Percentiles rank a stretch among this genome's conserved stretches.
phyloP scores from a whole-genome alignment of 2,888 invertebrate species.

The Spatulosminthurus flaviceps region DNA sequence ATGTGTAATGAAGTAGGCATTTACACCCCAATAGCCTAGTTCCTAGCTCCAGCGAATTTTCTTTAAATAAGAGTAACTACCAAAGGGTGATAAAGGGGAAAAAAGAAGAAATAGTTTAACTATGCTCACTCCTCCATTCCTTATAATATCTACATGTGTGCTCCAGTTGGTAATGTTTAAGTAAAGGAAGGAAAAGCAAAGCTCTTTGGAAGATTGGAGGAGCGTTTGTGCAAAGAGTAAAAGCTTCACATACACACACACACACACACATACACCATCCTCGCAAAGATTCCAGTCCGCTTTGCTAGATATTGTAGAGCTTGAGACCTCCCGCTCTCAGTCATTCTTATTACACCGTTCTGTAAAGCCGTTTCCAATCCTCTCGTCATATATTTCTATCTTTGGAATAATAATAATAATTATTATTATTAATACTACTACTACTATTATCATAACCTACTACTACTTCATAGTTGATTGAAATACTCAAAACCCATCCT shows the following conservation, averaged over 20 bases:
- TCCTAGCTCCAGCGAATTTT: too few relatives aligned
- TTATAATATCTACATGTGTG: not conserved
- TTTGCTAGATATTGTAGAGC: constrained; percentile 45
- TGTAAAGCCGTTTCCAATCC: constrained; percentile 23
- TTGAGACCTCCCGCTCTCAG: constrained; percentile 49
- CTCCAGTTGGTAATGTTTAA: not conserved
- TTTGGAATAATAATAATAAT: too few relatives aligned
- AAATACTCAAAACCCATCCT: too few relatives aligned
- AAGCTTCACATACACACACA: constrained; percentile 32
- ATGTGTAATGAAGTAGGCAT: too few relatives aligned
- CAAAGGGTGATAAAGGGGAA: not conserved
- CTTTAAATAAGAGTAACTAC: not conserved
- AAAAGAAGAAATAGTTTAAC: not conserved
- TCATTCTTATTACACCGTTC: constrained; percentile 43
- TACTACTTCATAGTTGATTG: too few relatives aligned
- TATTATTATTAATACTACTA: too few relatives aligned
- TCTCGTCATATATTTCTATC: not conserved
- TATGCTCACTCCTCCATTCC: not conserved
- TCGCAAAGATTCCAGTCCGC: constrained; percentile 44
- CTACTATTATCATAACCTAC: too few relatives aligned
- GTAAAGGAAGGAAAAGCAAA: constrained; percentile 32
- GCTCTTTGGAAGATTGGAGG: constrained; percentile 28
- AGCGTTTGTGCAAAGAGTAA: constrained; percentile 42
- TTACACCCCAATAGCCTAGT: too few relatives aligned
- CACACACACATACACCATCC: too few relatives aligned